Evolutionary conservation across 2,113 vertebrate species (phyloP).

Genomic region (Oostethus manadensis): DNA sequence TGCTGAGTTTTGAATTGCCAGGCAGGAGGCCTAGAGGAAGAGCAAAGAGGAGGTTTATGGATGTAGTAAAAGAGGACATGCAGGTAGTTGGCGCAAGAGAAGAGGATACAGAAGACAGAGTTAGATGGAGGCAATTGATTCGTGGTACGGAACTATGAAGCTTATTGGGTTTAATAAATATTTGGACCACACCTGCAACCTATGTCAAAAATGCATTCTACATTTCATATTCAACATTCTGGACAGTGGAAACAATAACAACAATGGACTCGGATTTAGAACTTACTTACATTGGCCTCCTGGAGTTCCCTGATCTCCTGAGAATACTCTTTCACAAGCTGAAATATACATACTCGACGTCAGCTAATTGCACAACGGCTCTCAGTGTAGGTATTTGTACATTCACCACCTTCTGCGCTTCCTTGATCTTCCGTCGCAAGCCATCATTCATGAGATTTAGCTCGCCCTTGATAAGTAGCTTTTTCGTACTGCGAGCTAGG

Average conservation of each 20-base stretch:
- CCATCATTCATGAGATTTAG: slow-evolving; percentile 59
- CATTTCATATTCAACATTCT: background rate
- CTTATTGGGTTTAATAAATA: background rate
- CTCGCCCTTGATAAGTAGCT: slow-evolving; percentile 50
- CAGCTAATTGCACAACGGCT: background rate
- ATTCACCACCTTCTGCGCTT: slow-evolving; percentile 73
- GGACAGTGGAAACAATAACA: background rate
- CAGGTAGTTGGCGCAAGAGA: no score
- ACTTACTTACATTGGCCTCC: slow-evolving; percentile 42
- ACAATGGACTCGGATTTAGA: background rate
- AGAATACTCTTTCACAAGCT: slow-evolving; percentile 71
- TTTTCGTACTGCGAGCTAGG: slow-evolving; percentile 58
- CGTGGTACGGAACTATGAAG: no score
- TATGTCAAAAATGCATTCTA: background rate
- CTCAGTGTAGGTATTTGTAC: background rate
- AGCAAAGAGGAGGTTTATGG: no score
- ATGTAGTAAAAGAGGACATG: no score
- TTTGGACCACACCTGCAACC: slow-evolving; percentile 52
- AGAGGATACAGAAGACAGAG: no score
- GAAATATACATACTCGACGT: background rate
- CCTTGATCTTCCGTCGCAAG: slow-evolving; percentile 71
- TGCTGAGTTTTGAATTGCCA: no score
- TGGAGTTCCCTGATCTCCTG: slow-evolving; percentile 69
- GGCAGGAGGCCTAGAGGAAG: no score
- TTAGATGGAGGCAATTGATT: no score